phyloP scores from a whole-genome alignment of 30 jellyfish, hydroid and myxozoan genomes.

The Aurelia coerulea region DNA sequence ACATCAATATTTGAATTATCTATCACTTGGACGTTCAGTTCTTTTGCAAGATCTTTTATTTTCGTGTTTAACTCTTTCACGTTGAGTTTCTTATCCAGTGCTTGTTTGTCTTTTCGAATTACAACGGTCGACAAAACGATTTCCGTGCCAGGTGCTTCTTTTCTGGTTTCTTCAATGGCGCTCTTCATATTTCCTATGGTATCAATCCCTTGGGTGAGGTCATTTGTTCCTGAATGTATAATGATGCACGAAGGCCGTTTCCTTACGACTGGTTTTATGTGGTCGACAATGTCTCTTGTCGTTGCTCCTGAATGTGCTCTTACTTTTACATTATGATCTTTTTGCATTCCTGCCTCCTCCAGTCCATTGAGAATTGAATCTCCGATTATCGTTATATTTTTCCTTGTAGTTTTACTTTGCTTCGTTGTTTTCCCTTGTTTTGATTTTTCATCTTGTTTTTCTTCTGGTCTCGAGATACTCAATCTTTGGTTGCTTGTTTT shows the following conservation, averaged over 20 bases:
- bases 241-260: constrained; percentile 3
- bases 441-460: background rate
- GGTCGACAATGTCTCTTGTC: no score
- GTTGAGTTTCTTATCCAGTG: background rate
- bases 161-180: background rate
- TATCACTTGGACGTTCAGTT: background rate
- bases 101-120: constrained; percentile 3
- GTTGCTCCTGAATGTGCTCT: no score
- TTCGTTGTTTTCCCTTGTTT: background rate
- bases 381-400: background rate
- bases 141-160: constrained; percentile 13
- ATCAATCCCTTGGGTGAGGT: constrained; percentile 8
- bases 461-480: background rate
- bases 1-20: background rate
- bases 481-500: no score
- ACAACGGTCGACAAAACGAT: constrained; percentile 10
- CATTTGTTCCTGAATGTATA: constrained; percentile 27
- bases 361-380: constrained; percentile 8
- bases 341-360: constrained; percentile 3
- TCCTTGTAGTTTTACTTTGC: background rate
- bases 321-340: no score
- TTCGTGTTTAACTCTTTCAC: background rate
- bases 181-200: constrained; percentile 6
- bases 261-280: constrained; percentile 32
- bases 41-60: constrained; percentile 2